phyloP scores from a whole-genome alignment of 35 echinoderm and acorn worm species.

The Amphiura filiformis region DNA sequence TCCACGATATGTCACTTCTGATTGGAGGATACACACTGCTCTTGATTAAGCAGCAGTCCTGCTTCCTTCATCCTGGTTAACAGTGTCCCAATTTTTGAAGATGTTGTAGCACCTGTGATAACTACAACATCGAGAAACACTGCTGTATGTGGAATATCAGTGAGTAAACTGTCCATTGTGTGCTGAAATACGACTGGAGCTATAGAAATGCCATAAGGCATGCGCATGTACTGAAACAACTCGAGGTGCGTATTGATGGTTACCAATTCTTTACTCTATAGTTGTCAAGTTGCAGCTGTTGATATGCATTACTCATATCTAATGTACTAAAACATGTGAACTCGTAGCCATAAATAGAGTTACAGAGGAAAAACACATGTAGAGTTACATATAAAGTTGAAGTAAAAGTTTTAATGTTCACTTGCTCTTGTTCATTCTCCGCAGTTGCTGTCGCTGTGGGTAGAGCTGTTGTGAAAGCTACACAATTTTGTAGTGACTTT shows the following conservation, averaged over 20 bases:
- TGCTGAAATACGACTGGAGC: conserved; percentile 48
- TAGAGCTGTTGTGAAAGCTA: conserved; percentile 32
- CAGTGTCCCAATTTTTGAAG: conserved; percentile 39
- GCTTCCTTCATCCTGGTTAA: conserved; percentile 12
- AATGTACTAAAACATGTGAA: conserved; percentile 35
- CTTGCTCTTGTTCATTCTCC: too few relatives aligned
- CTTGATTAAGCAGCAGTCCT: conserved; percentile 35
- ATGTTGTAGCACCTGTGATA: conserved; percentile 46
- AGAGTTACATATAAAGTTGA: too few relatives aligned
- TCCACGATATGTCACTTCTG: conserved; percentile 47
- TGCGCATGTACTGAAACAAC: conserved; percentile 14
- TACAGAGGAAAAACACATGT: too few relatives aligned
- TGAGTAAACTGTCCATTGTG: conserved; percentile 42
- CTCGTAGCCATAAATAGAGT: too few relatives aligned
- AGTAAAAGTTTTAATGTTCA: too few relatives aligned
- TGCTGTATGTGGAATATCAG: conserved; percentile 28
- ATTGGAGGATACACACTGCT: conserved; percentile 56
- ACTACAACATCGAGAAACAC: conserved; percentile 57
- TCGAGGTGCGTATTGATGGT: conserved; percentile 57
- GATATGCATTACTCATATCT: conserved; percentile 47
- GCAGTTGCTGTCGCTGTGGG: conserved; percentile 34
- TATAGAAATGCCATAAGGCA: conserved; percentile 36
- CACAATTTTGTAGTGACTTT: conserved; percentile 23
- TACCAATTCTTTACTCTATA: conserved; percentile 7
- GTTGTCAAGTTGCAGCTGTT: conserved; percentile 33